Conservation (phyloP, 2,797 vertebrate species). For the Apogon talboti region DNA sequence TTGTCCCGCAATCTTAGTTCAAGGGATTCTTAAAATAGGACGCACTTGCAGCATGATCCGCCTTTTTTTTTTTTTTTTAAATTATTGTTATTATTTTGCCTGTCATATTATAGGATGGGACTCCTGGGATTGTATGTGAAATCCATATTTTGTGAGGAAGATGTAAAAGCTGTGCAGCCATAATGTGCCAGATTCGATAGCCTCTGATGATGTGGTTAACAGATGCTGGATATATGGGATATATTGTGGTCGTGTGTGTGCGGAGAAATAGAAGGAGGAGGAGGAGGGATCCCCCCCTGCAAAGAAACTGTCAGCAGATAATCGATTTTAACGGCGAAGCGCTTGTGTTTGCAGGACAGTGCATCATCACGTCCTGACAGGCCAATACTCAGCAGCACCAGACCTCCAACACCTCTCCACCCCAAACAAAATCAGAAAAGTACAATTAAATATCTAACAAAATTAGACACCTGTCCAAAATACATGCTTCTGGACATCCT, state of each 20-base stretch:
- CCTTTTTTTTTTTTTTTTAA: constrained; percentile 4
- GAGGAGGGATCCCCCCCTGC: constrained; percentile 48
- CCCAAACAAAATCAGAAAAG: background rate
- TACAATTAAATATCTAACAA: too few species aligned
- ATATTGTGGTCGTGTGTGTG: constrained; percentile 26
- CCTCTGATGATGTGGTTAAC: constrained; percentile 68
- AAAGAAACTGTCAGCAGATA: constrained; percentile 59
- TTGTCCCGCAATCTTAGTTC: constrained; percentile 49
- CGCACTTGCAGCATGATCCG: constrained; percentile 22
- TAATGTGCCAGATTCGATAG: constrained; percentile 24
- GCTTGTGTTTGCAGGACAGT: constrained; percentile 28
- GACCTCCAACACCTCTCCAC: background rate
- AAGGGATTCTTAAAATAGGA: constrained; percentile 35
- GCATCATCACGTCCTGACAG: too few species aligned
- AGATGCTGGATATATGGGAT: constrained; percentile 55
- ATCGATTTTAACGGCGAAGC: constrained; percentile 55
- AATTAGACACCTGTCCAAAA: too few species aligned
- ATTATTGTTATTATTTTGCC: too few species aligned
- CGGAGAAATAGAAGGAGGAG: constrained; percentile 2
- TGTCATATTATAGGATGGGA: constrained; percentile 30
- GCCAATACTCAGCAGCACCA: too few species aligned
- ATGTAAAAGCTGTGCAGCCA: too few species aligned
- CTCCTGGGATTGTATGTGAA: constrained; percentile 27
- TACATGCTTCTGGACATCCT: too few species aligned
- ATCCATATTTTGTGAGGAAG: constrained; percentile 18